Conservation (phyloP, 92 coral and sea anemone genomes). For the Diadumene lineata region DNA sequence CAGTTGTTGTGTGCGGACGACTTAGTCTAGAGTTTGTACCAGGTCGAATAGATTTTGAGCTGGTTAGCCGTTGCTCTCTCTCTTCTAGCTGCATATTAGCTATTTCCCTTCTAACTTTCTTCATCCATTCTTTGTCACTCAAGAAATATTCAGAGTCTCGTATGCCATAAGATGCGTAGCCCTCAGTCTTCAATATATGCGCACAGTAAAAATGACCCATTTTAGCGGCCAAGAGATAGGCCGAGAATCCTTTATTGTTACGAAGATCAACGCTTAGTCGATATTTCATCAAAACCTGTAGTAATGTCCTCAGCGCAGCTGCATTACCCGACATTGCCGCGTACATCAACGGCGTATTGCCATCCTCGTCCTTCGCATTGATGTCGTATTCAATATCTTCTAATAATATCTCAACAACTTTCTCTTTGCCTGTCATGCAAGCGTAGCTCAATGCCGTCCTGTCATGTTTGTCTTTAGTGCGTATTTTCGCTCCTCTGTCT, state of each 20-base stretch:
- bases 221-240: constrained; percentile 79
- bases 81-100: constrained; percentile 28
- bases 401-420: constrained; percentile 60
- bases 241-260: constrained; percentile 82
- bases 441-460: constrained; percentile 77
- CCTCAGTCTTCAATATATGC: constrained; percentile 63
- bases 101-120: constrained; percentile 55
- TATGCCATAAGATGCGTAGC: constrained; percentile 69
- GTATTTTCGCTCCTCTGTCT: constrained; percentile 48
- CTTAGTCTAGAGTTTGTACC: constrained; percentile 9
- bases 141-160: constrained; percentile 75
- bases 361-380: constrained; percentile 73
- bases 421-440: constrained; percentile 59
- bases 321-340: constrained; percentile 82
- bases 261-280: constrained; percentile 71
- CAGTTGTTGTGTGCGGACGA: constrained; percentile 65
- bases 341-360: constrained; percentile 82
- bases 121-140: constrained; percentile 82
- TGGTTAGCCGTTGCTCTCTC: neutral
- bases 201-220: constrained; percentile 74
- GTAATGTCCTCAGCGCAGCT: constrained; percentile 47
- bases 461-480: constrained; percentile 42
- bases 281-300: constrained; percentile 60
- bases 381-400: constrained; percentile 67
- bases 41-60: neutral